Conservation (phyloP, 2,888 invertebrate species). For the Stenchaetothrips biformis region DNA sequence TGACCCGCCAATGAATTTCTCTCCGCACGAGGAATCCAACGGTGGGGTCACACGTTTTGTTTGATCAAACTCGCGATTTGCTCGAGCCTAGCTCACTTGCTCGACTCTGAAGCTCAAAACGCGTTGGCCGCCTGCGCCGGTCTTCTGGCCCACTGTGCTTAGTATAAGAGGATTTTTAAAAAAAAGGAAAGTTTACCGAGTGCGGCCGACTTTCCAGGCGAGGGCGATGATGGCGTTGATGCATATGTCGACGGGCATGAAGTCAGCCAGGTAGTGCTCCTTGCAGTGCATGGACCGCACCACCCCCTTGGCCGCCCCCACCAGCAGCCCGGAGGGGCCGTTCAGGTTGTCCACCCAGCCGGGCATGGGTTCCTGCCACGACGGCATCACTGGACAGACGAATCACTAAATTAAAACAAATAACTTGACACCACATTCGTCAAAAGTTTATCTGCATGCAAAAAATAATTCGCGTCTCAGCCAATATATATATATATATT, state of each 20-base stretch:
- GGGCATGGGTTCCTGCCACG: conserved; percentile 66
- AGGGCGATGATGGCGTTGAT: conserved; percentile 76
- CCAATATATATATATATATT: too few species aligned
- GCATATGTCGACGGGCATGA: conserved; percentile 76
- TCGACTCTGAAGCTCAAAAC: too few species aligned
- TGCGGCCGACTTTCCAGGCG: conserved; percentile 56
- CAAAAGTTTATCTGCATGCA: too few species aligned
- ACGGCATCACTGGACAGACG: conserved; percentile 66
- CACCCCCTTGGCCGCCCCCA: conserved; percentile 84
- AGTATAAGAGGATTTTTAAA: not conserved
- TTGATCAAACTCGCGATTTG: too few species aligned
- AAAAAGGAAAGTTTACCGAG: conserved; percentile 34
- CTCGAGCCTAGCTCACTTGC: too few species aligned
- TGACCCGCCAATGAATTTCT: too few species aligned
- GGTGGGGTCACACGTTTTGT: too few species aligned
- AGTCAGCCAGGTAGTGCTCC: conserved; percentile 66
- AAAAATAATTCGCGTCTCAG: too few species aligned
- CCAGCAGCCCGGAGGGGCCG: conserved; percentile 80
- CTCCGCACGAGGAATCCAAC: too few species aligned
- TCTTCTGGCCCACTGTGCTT: too few species aligned
- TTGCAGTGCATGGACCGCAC: conserved; percentile 81
- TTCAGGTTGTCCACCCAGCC: conserved; percentile 94
- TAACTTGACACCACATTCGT: too few species aligned
- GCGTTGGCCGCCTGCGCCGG: too few species aligned
- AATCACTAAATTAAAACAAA: not conserved